phyloP scores from a whole-genome alignment of 1,140 invertebrate species.

The Galendromus occidentalis region DNA sequence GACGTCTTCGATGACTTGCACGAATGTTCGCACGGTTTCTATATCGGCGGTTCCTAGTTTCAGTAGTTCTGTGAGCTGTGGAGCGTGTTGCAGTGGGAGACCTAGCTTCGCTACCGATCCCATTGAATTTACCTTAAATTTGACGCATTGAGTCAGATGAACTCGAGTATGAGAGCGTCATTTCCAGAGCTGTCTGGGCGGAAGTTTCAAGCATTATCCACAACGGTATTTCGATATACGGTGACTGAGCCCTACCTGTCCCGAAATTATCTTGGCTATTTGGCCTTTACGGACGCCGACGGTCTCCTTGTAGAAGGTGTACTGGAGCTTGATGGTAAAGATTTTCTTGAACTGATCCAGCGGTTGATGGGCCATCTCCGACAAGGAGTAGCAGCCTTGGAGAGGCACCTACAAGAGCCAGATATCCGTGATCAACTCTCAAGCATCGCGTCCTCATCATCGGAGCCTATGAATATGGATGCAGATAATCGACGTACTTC shows the following conservation, averaged over 20 bases:
- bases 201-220: not conserved
- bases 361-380: conserved; percentile 65
- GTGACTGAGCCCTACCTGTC: conserved; percentile 51
- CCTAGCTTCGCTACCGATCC: conserved; percentile 88
- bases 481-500: conserved; percentile 22
- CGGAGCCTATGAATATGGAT: conserved; percentile 22
- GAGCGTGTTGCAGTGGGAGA: conserved; percentile 87
- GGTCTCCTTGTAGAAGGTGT: conserved; percentile 93
- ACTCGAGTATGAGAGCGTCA: not conserved
- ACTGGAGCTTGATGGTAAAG: conserved; percentile 93
- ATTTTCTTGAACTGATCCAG: conserved; percentile 98
- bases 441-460: conserved; percentile 18
- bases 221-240: too few relatives aligned
- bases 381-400: conserved; percentile 26
- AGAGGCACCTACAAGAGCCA: conserved; percentile 24
- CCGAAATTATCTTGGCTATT: conserved; percentile 65
- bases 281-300: conserved; percentile 89
- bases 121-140: conserved; percentile 28
- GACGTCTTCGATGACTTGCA: conserved; percentile 66
- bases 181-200: not conserved
- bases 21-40: conserved; percentile 78
- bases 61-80: conserved; percentile 82
- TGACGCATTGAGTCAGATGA: conserved; percentile 22
- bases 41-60: conserved; percentile 78
- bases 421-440: too few relatives aligned